These are phyloP conservation scores for Mactromeris polynyma DNA, from an alignment of 2,888 invertebrate genomes.

Conservation along the genomic window DNA sequence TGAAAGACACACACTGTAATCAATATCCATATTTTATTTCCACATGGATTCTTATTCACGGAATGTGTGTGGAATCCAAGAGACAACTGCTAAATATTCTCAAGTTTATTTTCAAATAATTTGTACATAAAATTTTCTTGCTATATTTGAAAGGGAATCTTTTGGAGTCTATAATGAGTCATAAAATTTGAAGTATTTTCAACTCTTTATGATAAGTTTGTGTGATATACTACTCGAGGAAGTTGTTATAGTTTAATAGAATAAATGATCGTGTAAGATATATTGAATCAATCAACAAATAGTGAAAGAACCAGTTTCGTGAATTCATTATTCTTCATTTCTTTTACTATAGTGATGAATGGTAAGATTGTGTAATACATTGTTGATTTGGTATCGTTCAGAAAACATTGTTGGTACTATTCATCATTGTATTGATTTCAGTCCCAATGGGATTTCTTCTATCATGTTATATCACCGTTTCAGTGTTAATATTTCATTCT, in stretches of 20 bases:
- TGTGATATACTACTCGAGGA: neutral
- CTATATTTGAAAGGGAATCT: neutral
- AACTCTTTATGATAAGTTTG: neutral
- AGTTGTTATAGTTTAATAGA: neutral
- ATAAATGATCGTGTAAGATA: neutral
- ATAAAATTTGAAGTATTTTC: neutral
- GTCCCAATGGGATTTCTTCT: neutral
- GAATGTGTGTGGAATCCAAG: neutral
- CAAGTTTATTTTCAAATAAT: neutral
- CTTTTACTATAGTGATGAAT: neutral
- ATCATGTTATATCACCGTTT: neutral
- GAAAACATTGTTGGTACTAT: neutral
- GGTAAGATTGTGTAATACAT: neutral
- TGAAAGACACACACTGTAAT: conserved; percentile 1
- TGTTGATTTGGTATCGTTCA: no score
- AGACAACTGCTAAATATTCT: neutral
- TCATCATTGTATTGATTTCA: neutral
- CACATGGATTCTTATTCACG: neutral
- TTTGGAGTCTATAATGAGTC: neutral
- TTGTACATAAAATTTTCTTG: neutral
- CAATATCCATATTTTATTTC: conserved; percentile 16
- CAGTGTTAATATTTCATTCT: conserved; percentile 8
- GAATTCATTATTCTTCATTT: neutral
- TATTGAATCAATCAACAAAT: neutral
- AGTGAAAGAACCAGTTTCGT: neutral